Base-by-base conservation (phyloP, 2,113 vertebrate genomes). In the Arenaria interpres region DNA sequence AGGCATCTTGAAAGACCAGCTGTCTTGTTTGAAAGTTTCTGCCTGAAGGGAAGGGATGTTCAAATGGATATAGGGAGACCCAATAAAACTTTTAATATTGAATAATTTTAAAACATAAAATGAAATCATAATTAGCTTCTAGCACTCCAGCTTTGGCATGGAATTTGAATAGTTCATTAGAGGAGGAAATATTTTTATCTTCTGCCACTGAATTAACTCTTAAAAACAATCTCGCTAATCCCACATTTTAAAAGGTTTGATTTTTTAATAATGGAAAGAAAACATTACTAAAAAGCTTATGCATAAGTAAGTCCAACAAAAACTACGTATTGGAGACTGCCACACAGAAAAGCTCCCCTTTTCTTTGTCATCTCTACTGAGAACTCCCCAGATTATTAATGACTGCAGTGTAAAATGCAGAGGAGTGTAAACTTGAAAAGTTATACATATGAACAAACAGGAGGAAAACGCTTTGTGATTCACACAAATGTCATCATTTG, bases 61-160 rank as follows among this genome's bases (percentile, higher is more conserved):
- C 88, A 83, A 89, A 95, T 60, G n/a, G 43, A 53, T 37, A 50
- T 15, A 89, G 19, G 22, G 51, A 84, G 30, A 74, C 27, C 32
- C 6, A 81, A 62, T 71, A 84, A 75, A 87, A 72, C 51, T 74
- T 94, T 50, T 85, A 76, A 68, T 76, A 85, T 12, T 85, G 56
- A 85, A 92, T 66, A 76, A 92, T 86, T 91, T 66, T 13, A 85
- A 93, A 93, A 88, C 62, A 84, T 35, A 23, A 68, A 94, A 82
- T 84, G 5, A 77, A 96, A 91, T 93, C 3, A 64, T 78, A 64
- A 82, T 93, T 91, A 89, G 74, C 39, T n/a, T 63, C 35, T 75
- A 30, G 14, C 59, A 2, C 56, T 94, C 43, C 51, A 53, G 24
- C 53, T 93, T 87, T 87, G 53, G 39, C 17, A 11, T 76, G 57